Conservation (phyloP, 2,888 invertebrate species). For the Steinernema scapterisci region DNA sequence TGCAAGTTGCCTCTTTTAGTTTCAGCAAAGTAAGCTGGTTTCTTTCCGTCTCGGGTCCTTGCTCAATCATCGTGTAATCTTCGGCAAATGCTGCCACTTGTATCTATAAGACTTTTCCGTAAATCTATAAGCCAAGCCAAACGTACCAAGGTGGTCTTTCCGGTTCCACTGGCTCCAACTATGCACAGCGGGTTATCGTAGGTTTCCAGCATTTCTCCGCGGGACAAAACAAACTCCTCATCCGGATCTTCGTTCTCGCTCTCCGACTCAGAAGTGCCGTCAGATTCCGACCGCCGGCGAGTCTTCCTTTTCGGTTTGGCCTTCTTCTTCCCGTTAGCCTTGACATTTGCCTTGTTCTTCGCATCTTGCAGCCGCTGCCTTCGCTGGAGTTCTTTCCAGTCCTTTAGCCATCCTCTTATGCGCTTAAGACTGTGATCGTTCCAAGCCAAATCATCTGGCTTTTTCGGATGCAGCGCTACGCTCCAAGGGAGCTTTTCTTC, state of each 20-base stretch:
- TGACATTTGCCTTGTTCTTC: background rate
- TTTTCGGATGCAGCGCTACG: background rate
- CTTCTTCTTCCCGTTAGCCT: background rate
- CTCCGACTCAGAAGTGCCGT: background rate
- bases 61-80: background rate
- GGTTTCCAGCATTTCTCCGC: background rate
- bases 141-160: conserved; percentile 12
- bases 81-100: background rate
- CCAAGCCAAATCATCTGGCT: background rate
- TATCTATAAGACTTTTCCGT: background rate
- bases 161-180: background rate
- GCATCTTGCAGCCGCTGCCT: background rate
- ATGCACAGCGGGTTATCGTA: conserved; percentile 12
- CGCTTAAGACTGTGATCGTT: background rate
- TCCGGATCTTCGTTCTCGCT: background rate
- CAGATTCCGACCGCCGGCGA: background rate
- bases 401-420: background rate
- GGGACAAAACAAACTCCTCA: background rate
- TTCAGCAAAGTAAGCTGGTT: conserved; percentile 15
- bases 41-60: background rate
- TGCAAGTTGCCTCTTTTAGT: conserved; percentile 8
- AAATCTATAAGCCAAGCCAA: background rate
- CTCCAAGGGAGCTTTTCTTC: background rate
- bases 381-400: conserved; percentile 11
- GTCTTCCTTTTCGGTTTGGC: background rate